Conservation (phyloP, 2,888 invertebrate species). For the Agrotis puta region DNA sequence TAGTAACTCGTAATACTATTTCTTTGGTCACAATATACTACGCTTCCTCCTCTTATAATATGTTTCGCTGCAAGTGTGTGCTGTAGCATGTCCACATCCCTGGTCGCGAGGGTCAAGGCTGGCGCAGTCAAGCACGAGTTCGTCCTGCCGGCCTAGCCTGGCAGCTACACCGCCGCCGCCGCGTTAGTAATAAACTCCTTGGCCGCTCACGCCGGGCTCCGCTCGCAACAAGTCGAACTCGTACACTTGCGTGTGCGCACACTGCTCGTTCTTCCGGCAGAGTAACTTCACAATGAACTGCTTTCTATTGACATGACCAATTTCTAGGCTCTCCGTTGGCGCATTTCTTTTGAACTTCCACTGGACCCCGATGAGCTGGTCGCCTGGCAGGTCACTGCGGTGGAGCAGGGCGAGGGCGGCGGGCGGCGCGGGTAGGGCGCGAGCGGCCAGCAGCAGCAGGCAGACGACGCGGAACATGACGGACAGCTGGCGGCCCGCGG, state of each 20-base stretch:
- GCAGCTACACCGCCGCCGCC: too few relatives aligned
- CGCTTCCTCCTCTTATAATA: neutral
- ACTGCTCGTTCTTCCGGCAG: conserved; percentile 51
- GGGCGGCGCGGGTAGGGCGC: conserved; percentile 36
- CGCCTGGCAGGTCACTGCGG: neutral
- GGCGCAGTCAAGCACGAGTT: neutral
- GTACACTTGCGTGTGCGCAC: conserved; percentile 59
- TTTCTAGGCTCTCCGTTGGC: neutral
- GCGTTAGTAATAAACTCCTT: conserved; percentile 53
- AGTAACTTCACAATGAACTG: conserved; percentile 59
- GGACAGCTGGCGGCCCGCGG: conserved; percentile 20
- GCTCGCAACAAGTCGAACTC: conserved; percentile 64
- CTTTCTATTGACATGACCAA: conserved; percentile 42
- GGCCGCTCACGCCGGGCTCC: conserved; percentile 39
- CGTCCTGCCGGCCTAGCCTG: neutral
- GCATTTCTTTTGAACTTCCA: conserved; percentile 28
- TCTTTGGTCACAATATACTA: conserved; percentile 29
- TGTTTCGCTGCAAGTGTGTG: neutral
- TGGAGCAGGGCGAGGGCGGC: neutral
- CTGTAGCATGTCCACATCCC: neutral
- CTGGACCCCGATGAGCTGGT: conserved; percentile 3
- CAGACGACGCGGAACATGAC: conserved; percentile 47
- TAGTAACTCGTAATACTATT: conserved; percentile 3
- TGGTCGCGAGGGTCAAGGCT: neutral
- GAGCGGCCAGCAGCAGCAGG: conserved; percentile 42